These are phyloP conservation scores for Cichladusa arquata DNA, from an alignment of 2,113 vertebrate genomes.

Conservation along the genomic window DNA sequence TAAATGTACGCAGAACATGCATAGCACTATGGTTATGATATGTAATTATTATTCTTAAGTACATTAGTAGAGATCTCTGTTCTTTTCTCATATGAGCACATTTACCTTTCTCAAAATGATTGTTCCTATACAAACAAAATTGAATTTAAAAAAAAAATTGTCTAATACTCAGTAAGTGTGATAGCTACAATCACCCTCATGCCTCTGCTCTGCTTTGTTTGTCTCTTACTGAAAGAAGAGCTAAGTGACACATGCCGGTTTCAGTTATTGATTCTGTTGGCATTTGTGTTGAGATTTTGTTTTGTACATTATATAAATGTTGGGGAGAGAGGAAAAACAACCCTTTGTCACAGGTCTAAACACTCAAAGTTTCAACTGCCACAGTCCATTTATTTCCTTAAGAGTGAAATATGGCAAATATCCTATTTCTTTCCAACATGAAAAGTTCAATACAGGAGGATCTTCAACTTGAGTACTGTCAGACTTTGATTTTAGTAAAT, in stretches of 20 bases:
- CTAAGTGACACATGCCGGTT: neutral
- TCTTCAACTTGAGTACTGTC: neutral
- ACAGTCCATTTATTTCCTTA: neutral
- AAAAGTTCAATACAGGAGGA: neutral
- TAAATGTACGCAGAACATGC: neutral
- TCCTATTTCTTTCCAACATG: neutral
- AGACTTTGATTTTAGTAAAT: neutral
- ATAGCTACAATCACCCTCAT: neutral
- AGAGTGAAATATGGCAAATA: neutral
- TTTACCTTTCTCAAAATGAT: neutral
- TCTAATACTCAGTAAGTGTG: neutral
- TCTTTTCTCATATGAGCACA: neutral
- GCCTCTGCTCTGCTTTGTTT: neutral
- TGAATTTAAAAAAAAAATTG: neutral
- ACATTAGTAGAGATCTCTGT: neutral
- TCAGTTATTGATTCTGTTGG: neutral
- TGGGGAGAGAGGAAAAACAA: neutral
- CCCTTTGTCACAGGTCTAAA: neutral
- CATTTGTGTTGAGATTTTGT: neutral
- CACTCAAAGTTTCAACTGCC: neutral
- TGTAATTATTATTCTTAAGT: neutral
- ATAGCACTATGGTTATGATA: neutral
- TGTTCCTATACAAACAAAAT: neutral
- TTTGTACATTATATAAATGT: neutral
- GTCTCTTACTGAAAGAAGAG: neutral